Evolutionary conservation across 2,888 invertebrate species (phyloP).

Genomic region (Entomobrya proxima): DNA sequence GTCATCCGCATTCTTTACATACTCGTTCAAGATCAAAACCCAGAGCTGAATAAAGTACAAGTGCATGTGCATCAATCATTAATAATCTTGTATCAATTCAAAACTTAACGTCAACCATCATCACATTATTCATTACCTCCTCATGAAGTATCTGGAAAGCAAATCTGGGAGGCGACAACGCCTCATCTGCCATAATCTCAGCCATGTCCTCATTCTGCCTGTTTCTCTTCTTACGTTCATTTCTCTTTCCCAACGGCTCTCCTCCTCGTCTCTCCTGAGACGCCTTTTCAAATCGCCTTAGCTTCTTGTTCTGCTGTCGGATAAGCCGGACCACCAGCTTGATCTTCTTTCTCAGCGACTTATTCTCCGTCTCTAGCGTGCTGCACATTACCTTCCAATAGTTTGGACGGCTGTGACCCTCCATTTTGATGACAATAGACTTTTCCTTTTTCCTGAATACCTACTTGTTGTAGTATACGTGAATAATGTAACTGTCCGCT

Average conservation of each 20-base stretch:
- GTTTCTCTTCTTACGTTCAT: too few species aligned
- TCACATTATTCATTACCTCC: too few species aligned
- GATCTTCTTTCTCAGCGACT: neutral
- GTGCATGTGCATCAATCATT: neutral
- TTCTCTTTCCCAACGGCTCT: too few species aligned
- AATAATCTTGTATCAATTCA: neutral
- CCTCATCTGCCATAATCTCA: neutral
- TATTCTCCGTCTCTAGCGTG: neutral
- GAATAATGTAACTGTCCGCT: too few species aligned
- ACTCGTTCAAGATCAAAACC: neutral
- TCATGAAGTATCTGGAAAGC: neutral
- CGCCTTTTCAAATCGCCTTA: neutral
- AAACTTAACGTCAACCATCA: too few species aligned
- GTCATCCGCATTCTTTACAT: neutral
- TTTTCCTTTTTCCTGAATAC: too few species aligned
- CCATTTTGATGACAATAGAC: too few species aligned
- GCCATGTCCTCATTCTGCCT: neutral
- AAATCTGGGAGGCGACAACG: neutral
- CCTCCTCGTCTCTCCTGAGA: too few species aligned
- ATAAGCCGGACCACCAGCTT: neutral
- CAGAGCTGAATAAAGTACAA: neutral
- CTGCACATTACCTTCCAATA: neutral
- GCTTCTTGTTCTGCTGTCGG: neutral
- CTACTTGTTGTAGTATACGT: too few species aligned
- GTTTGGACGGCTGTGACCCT: too few species aligned